Evolutionary conservation across 2,797 vertebrate species (phyloP), one percentile per base, ranked within the genome.

Genomic region (Cossypha heuglini): DNA sequence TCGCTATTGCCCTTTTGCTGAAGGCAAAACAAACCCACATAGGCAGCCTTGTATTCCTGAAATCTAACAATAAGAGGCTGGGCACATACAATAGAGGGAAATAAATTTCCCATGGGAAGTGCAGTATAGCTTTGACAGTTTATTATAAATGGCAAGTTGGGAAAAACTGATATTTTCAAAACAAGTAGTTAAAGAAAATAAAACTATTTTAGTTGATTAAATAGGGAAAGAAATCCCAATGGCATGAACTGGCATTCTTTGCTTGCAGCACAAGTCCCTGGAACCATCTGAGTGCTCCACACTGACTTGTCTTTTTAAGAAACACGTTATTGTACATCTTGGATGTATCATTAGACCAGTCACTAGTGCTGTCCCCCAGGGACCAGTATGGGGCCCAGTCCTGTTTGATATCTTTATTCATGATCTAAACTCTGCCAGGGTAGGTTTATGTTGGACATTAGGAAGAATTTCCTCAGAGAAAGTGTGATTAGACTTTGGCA

Each of bases 41-140:
- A 3, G 71, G 77, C 74, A 93, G 94, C 89, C 92, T 54, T 68
- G 79, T 66, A 55, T 21, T 88, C 62, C 45, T 80, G 22, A 76
- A 90, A 72, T 51, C 64, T 76, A 91, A 96, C 87, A 93, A 95
- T 92, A 62, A 92, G 69, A 81, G 93, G 43, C 75, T 69, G 91
- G 37, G 55, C 0, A 0, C 33, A 43, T 71, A 96, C 94, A 95
- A 94, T 90, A 55, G 51, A 91, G 87, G 94, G 91, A 95, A 96
- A 84, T 13, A 55, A 46, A 77, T 62, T 73, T 93, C 94, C 85
- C 94, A 73, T 69, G 94, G 87, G 94, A 94, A 91, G 52, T 26
- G 22, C 55, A 79, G n/a, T 77, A 86, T 40, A 67, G 38, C 82
- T 96, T 58, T 86, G 76, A 31, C 25, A 22, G 45, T 40, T 76